Evolutionary conservation across 2,797 vertebrate species (phyloP).

Genomic region (Buceros bicornis): DNA sequence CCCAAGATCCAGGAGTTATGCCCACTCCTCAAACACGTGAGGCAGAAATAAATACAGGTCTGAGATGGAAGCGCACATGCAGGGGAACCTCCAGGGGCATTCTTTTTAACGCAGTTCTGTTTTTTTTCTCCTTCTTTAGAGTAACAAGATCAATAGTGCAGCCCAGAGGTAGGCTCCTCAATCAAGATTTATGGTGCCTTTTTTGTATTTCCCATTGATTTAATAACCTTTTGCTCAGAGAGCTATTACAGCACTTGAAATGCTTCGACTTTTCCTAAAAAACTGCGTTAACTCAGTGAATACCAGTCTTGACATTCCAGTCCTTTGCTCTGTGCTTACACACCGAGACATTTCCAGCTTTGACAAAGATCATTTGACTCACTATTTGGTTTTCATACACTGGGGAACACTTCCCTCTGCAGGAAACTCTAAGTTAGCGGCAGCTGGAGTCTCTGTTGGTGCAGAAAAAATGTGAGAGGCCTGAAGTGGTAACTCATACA

Average conservation of each 20-base stretch:
- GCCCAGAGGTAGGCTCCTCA: background rate
- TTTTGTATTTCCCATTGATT: background rate
- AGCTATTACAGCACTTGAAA: background rate
- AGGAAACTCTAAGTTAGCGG: conserved; percentile 23
- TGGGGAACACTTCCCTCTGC: conserved; percentile 59
- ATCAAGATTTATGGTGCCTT: background rate
- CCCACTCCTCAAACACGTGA: background rate
- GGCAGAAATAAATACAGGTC: background rate
- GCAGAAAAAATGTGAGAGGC: background rate
- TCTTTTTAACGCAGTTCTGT: background rate
- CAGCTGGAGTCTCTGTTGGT: background rate
- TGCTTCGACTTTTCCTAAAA: background rate
- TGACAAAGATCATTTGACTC: background rate
- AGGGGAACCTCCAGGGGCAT: background rate
- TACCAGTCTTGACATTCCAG: background rate
- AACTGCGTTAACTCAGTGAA: background rate
- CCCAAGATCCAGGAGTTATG: background rate
- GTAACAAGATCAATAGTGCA: background rate
- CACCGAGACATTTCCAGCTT: background rate
- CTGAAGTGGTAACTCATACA: background rate
- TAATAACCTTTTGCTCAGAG: background rate
- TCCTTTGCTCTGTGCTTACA: background rate
- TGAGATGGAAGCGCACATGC: background rate
- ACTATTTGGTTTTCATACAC: background rate
- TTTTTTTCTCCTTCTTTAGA: background rate